These are phyloP conservation scores for Phylloscopus trochiloides DNA, from an alignment of 2,113 vertebrate species.

Conservation along the genomic window DNA sequence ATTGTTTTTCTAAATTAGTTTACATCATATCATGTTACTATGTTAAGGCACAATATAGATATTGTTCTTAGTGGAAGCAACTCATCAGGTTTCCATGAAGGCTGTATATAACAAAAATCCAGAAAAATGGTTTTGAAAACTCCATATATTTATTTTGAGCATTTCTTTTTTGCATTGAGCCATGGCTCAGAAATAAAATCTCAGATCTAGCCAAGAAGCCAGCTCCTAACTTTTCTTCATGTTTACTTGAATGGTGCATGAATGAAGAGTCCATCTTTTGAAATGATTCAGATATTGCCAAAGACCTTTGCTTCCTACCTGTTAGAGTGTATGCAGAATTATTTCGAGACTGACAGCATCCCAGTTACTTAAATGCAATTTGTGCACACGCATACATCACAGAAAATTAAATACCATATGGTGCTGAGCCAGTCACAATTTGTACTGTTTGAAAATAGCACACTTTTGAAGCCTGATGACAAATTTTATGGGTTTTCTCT, in stretches of 20 bases:
- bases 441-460: slow-evolving; percentile 68
- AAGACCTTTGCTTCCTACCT: slow-evolving; percentile 27
- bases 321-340: neutral
- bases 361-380: slow-evolving; percentile 50
- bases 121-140: neutral
- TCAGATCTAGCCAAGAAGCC: neutral
- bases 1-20: neutral
- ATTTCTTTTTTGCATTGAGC: neutral
- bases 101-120: neutral
- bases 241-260: neutral
- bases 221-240: neutral
- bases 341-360: slow-evolving; percentile 42
- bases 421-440: slow-evolving; percentile 63
- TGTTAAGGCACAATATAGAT: neutral
- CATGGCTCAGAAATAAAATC: neutral
- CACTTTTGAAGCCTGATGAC: slow-evolving; percentile 52
- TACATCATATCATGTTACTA: neutral
- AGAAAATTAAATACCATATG: slow-evolving; percentile 73
- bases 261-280: neutral
- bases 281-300: neutral
- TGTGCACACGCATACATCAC: slow-evolving; percentile 61
- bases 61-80: neutral
- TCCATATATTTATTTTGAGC: neutral
- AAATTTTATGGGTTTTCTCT: slow-evolving; percentile 63
- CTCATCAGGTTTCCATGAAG: neutral